Evolutionary conservation across 2,113 vertebrate species (phyloP), one percentile per base, ranked within the genome.

Genomic region (Burhinus bistriatus): DNA sequence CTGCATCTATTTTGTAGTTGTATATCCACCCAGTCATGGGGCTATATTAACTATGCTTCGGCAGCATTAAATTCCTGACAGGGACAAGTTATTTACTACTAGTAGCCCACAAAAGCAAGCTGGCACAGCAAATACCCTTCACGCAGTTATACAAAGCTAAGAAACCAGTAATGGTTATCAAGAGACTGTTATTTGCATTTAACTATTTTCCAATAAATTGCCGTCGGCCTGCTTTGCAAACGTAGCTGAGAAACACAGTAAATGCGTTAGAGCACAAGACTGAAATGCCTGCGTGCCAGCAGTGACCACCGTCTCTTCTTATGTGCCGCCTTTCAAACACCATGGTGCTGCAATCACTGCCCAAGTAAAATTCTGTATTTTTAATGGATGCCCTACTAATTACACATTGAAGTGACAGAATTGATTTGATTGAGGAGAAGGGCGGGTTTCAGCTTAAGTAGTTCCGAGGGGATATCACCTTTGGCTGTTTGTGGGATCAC

Each of bases 61-160:
- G 52, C 36, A 70, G 59, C 83, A 69, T 83, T 91, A 57, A 83
- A 73, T 93, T 95, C 70, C 64, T 91, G 76, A 49, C 51, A 86
- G 83, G n/a, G 55, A 84, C n/a, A 96, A 91, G 25, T 95, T 91
- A 91, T 73, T 97, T 89, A 64, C 80, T 85, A 52, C 18, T 87
- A 79, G 71, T 38, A 61, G 87, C 77, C 89, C 59, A n/a, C n/a
- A 87, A 94, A 86, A 93, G 45, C 72, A 92, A 93, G 66, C 47
- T 73, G 78, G 36, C 32, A 89, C 59, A 96, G 93, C 76, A 93
- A 75, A 93, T 52, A 47, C 47, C 38, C 49, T 87, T 93, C 85
- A 83, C 70, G 16, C 22, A 72, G 47, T 89, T 79, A 68, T 52
- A 55, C 4, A 61, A 30, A 84, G 34, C 55, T 95, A 88, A 93